Base-by-base conservation (phyloP, 2,888 invertebrate species). In the Trichacis sp. region DNA sequence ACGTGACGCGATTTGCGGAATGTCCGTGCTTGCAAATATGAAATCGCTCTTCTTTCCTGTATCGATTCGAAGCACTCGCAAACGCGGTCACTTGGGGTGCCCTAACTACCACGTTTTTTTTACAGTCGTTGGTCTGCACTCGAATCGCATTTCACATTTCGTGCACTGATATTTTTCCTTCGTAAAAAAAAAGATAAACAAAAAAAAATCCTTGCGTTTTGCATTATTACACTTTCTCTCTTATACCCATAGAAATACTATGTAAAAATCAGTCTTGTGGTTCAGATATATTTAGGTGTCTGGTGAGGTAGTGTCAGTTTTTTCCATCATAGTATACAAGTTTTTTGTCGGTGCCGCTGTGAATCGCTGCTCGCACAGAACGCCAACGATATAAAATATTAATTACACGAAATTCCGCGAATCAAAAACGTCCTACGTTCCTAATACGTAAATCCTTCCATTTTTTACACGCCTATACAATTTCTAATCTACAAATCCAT, bases 241-340 rank as follows among this genome's bases (percentile, higher is more conserved):
- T 76, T 70, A 78, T 60, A 40, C 14, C 71, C 77, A 79, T 83
- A 82, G 81, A 79, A 83, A 82, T 83, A 82, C 80, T 81, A 83
- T 82, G 77, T 79, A 81, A 84, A 24, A 82, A 83, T 84, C 84
- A 84, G 84, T 84, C 84, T 84, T 84, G 84, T 77, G 83, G 77
- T 84, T 82, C 78, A 84, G 81, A 83, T 83, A 83, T 83, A 80
- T 82, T 36, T 79, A 80, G 76, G 78, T 82, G 81, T 80, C 70
- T 77, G 81, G 83, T 83, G 83, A 83, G 84, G 83, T 83, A 83
- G 83, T 79, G 81, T 80, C 77, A 79, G 79, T 82, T 81, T 72
- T 79, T 24, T 24, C 8, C 24, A n/a, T 24, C 76, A 76, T 78
- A 82, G 81, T 82, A 83, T 83, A 83, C 81, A 75, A 69, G 15